Evolutionary conservation across 2,113 vertebrate genomes (phyloP).

Genomic region (Anhinga anhinga): DNA sequence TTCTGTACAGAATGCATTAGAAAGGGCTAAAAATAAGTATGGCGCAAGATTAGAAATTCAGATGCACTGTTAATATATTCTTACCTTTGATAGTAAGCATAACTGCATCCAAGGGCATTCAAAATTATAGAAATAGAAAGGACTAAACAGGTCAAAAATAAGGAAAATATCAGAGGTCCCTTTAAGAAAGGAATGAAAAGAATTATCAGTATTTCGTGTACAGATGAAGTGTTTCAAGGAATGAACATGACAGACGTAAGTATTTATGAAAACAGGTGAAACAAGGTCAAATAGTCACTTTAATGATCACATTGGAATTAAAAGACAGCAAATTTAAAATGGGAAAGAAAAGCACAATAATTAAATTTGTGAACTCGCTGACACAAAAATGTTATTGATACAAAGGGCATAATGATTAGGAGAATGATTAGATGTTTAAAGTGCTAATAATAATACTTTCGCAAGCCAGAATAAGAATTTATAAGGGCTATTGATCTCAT

Average conservation of each 20-base stretch:
- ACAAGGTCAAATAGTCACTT: background rate
- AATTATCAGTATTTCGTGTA: background rate
- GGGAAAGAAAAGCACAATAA: background rate
- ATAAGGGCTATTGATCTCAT: background rate
- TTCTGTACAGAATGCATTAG: background rate
- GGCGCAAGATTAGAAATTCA: background rate
- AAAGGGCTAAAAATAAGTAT: background rate
- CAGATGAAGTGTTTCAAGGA: background rate
- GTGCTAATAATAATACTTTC: background rate
- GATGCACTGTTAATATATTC: background rate
- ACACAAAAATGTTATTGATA: background rate
- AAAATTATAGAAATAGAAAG: background rate
- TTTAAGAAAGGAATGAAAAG: constrained; percentile 32
- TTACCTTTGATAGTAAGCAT: background rate
- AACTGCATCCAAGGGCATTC: background rate
- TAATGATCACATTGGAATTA: background rate
- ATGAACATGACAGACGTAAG: background rate
- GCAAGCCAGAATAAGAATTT: background rate
- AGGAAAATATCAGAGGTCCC: background rate
- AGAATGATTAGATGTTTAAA: background rate
- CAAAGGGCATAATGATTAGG: background rate
- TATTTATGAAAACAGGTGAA: constrained; percentile 6
- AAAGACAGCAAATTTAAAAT: background rate
- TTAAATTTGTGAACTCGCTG: background rate
- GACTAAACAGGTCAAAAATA: background rate